These are phyloP conservation scores for Crepidodera aurea DNA, from an alignment of 2,888 invertebrate species.

Conservation along the genomic window DNA sequence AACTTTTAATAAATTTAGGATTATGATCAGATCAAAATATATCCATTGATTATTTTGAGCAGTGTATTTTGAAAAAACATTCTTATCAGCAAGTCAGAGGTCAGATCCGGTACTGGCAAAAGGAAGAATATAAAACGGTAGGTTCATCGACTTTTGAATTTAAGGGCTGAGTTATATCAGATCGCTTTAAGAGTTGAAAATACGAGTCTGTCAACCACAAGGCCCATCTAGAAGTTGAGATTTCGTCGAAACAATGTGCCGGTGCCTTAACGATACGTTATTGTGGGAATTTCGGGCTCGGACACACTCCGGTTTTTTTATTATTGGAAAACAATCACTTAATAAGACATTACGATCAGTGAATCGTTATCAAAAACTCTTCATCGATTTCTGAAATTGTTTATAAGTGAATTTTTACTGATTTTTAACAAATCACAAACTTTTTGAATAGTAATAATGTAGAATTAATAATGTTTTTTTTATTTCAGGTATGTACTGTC, in stretches of 20 bases:
- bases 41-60: too few relatives aligned
- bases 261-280: slow-evolving; percentile 57
- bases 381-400: background rate
- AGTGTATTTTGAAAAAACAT: too few relatives aligned
- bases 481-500: too few relatives aligned
- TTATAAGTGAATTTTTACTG: background rate
- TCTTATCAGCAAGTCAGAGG: too few relatives aligned
- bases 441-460: too few relatives aligned
- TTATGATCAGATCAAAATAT: too few relatives aligned
- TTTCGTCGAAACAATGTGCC: slow-evolving; percentile 55
- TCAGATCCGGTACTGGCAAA: slow-evolving; percentile 13
- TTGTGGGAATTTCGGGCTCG: slow-evolving; percentile 46
- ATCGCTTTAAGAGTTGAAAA: slow-evolving; percentile 48
- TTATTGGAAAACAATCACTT: slow-evolving; percentile 30
- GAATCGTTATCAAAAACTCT: background rate
- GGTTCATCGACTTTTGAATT: slow-evolving; percentile 57
- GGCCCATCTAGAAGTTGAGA: slow-evolving; percentile 40
- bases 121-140: slow-evolving; percentile 20
- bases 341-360: slow-evolving; percentile 28
- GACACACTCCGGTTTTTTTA: slow-evolving; percentile 24
- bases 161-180: slow-evolving; percentile 57
- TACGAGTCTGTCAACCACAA: slow-evolving; percentile 56
- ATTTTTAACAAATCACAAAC: too few relatives aligned
- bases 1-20: too few relatives aligned
- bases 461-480: too few relatives aligned